Evolutionary conservation across 2,888 invertebrate genomes (phyloP), one percentile per base, ranked within the genome.

Genomic region (Caenorhabditis imperialis): DNA sequence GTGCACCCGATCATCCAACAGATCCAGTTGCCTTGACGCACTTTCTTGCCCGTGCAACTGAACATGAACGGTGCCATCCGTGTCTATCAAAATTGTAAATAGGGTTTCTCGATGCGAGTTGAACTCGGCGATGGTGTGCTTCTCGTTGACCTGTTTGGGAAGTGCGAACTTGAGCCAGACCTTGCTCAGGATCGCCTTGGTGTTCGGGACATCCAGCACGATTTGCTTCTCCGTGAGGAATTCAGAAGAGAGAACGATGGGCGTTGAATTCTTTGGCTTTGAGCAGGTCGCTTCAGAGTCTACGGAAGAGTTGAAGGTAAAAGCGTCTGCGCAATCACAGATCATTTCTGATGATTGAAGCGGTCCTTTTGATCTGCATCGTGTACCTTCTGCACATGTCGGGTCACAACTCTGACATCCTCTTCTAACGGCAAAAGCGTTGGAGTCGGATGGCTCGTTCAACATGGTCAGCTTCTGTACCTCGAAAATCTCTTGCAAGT

Each of bases 51-150:
- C 76, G 35, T 74, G 71, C 10, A 76, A 55, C 42, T 78, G 74
- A 2, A 78, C 69, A 10, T 73, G 50, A 7, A 80, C 57, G 10
- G 45, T 38, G 18, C 78, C 76, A 25, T 75, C 67, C 1, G 62
- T 62, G n/a, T 77, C 75, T 10, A 78, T 18, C 14, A 65, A 44
- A 18, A 81, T 69, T 12, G 71, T 75, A 57, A 81, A 81, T 73
- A 81, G 40, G 38, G 63, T 78, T 18, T 78, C 77, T 18, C 80
- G 45, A 55, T 81, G 77, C 7, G 78, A 78, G 38, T 81, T 78
- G 69, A 81, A 81, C 27, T 78, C 77, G 1, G 69, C 72, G 6
- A 81, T 61, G 6, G 45, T 65, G 5, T 76, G 73, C 8, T 62
- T 54, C 20, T 75, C 47, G 14, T 54, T 51, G 5, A 62, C 50